Base-by-base conservation (phyloP, 2,888 invertebrate species). In the Pseudolycoriella hygida region DNA sequence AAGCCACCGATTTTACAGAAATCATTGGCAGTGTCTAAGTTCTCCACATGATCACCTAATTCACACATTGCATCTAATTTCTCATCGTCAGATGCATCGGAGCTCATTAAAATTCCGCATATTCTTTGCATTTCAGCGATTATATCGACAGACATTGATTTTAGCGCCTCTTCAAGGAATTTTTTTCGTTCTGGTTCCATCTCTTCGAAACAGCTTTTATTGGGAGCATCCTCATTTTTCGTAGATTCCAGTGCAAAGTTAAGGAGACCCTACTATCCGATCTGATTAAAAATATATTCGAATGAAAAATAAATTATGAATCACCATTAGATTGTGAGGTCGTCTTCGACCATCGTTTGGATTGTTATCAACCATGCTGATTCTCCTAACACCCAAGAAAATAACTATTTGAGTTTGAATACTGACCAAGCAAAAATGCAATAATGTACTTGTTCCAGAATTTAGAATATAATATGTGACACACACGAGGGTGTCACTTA, bases 1-100 rank as follows among this genome's bases (percentile, higher is more conserved):
- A 83, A 84, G 0, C 89, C 90, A 4, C 85, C 86, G 55, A 89
- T 72, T 66, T 86, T 88, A 57, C 78, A 77, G 58, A 88, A 88
- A 67, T 86, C 87, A 61, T 80, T 82, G 1, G 89, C 85, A 47
- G 79, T 68, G 62, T 90, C 88, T 38, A 87, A 73, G 51, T 79
- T 75, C 57, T 82, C 83, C 43, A 81, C 72, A 56, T 72, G 73
- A 43, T 83, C 80, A 15, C 73, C 58, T 15, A 89, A 69, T 32
- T 68, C 70, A 25, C 76, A 75, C n/a, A 89, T 69, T 0, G 83
- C 77, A n/a, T 63, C 71, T 0, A 69, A 60, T 0, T 75, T 71
- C 46, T 79, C 67, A 3, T 70, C 67, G 1, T 73, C 69, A 0
- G 60, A 62, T 0, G 60, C 53, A 43, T 68, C 67, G 19, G 68